A percentile compares a stretch with the other conserved stretches of the same genome.
Evolutionary conservation across 2,888 invertebrate genomes (phyloP).

Genomic region (Stomorhina lunata): DNA sequence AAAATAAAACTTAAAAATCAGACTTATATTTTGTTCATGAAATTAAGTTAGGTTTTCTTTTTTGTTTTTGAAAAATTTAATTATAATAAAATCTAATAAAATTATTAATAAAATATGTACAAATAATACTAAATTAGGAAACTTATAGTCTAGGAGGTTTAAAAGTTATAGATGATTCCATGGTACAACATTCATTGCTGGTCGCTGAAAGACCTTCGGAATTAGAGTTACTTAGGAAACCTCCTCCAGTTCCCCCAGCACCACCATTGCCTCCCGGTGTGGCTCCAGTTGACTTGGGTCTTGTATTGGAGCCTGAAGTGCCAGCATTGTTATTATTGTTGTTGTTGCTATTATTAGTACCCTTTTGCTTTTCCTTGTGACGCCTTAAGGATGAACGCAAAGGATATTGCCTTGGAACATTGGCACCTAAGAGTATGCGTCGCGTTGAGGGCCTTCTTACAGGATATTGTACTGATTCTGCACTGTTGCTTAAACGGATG

Average conservation of each 20-base stretch:
- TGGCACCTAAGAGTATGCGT: constrained; percentile 81
- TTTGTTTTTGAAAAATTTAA: constrained; percentile 67
- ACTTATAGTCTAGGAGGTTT: constrained; percentile 67
- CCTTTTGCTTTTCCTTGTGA: constrained; percentile 82
- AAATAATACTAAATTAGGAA: constrained; percentile 44
- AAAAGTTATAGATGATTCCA: constrained; percentile 64
- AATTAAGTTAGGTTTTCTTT: constrained; percentile 64
- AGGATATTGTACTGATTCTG: constrained; percentile 83
- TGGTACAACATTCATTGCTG: constrained; percentile 59
- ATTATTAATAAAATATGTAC: constrained; percentile 13
- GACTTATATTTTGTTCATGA: constrained; percentile 47
- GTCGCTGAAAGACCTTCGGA: constrained; percentile 41
- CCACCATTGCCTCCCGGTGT: neutral
- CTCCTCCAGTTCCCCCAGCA: neutral
- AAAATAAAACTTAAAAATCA: constrained; percentile 63
- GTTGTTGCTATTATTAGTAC: constrained; percentile 71
- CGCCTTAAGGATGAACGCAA: constrained; percentile 82
- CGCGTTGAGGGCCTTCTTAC: constrained; percentile 82
- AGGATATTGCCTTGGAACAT: constrained; percentile 80
- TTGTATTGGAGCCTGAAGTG: constrained; percentile 40
- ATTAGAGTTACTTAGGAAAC: constrained; percentile 57
- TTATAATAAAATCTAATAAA: neutral
- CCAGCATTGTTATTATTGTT: constrained; percentile 69
- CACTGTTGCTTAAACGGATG: constrained; percentile 83
- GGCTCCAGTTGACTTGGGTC: constrained; percentile 22